Evolutionary conservation across 1,140 invertebrate genomes (phyloP), one percentile per base, ranked within the genome.

Genomic region (Copidosoma floridanum): DNA sequence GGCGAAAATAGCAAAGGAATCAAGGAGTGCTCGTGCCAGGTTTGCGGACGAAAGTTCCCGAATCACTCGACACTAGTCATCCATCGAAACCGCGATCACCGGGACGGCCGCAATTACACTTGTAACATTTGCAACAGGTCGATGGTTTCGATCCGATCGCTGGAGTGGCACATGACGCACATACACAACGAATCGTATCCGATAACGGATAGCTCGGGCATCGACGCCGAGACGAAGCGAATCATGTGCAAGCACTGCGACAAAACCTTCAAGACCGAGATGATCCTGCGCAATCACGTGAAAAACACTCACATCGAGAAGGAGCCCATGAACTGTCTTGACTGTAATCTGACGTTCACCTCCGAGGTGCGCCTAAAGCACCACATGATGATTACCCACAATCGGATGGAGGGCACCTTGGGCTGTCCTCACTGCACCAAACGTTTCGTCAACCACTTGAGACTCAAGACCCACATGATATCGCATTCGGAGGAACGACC

Each of bases 261-360:
- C 8, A 81, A 80, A 44, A 80, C 77, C 0, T 80, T 80, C 8
- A 80, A 80, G 54, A 80, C 78, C 0, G 78, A 80, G 50, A 79
- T 79, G 76, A 80, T 80, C 38, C 43, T 81, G 7, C 57, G 77
- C 4, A 81, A 77, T 1, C 77, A 79, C 38, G 73, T 81, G 1
- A 81, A 81, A 44, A 81, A 79, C 48, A 77, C 77, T 2, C 77
- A 81, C n/a, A 76, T 74, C 40, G 72, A 78, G 20, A 81, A 81
- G 32, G 72, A 79, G 43, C 77, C 77, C 0, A 71, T 78, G 10
- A 79, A 81, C n/a, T 81, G 78, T 51, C 47, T 68, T 14, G 78
- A 81, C 29, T 81, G 79, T 27, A 76, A 77, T 14, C 32, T 65
- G 41, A 71, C 64, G 12, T 81, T 78, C 26, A 78, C 72, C 0